phyloP scores from a whole-genome alignment of 2,797 vertebrate genomes.

The Argya squamiceps region DNA sequence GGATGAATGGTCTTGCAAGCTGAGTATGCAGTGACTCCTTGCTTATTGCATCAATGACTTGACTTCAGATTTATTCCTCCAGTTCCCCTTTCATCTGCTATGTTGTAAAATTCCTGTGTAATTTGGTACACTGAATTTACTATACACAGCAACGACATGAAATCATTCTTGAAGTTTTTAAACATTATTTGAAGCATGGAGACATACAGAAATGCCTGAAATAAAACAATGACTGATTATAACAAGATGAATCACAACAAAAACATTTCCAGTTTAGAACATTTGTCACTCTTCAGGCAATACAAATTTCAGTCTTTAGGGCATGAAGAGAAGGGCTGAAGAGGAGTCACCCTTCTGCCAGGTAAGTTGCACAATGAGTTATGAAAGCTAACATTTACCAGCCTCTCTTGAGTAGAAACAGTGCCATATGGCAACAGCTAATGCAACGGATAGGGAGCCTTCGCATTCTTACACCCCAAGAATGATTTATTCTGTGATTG shows the following conservation, averaged over 20 bases:
- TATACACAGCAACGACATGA: background rate
- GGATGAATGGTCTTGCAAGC: background rate
- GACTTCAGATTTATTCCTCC: background rate
- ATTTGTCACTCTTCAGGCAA: background rate
- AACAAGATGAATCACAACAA: conserved; percentile 38
- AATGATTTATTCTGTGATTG: conserved; percentile 42
- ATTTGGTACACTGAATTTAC: background rate
- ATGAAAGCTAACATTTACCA: conserved; percentile 48
- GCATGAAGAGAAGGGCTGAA: background rate
- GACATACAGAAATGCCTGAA: conserved; percentile 20
- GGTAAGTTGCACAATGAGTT: conserved; percentile 48
- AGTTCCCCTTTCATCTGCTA: background rate
- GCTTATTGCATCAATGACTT: background rate
- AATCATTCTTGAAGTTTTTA: conserved; percentile 18
- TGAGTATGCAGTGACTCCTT: background rate
- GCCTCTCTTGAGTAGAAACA: conserved; percentile 34
- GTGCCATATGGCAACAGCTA: conserved; percentile 57
- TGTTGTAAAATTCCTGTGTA: background rate
- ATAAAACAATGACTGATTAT: conserved; percentile 28
- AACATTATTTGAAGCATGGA: conserved; percentile 31
- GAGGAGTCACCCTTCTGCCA: conserved; percentile 32
- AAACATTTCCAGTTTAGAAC: conserved; percentile 1
- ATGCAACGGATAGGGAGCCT: conserved; percentile 35
- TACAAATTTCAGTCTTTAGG: background rate
- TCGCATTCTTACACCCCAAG: conserved; percentile 14